These are phyloP conservation scores for Myiotriccus ornatus DNA, from an alignment of 2,797 vertebrate genomes.

Conservation along the genomic window DNA sequence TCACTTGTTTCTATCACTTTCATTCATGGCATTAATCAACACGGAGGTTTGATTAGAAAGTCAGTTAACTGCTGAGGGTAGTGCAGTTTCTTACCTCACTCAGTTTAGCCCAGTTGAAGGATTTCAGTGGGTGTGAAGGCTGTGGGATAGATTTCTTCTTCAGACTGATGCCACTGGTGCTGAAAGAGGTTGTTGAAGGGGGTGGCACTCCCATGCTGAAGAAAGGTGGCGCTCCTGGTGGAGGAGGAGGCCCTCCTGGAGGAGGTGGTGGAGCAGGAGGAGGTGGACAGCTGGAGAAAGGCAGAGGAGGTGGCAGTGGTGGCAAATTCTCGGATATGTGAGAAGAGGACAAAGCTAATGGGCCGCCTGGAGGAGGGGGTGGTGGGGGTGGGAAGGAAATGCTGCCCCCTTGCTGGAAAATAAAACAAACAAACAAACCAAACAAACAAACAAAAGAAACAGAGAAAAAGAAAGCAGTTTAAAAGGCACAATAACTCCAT, in stretches of 20 bases:
- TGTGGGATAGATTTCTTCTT: conserved; percentile 90
- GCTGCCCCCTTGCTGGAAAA: conserved; percentile 74
- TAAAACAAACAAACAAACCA: background rate
- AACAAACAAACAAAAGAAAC: conserved; percentile 1
- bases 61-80: background rate
- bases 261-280: conserved; percentile 79
- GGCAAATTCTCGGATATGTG: conserved; percentile 69
- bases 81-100: conserved; percentile 84
- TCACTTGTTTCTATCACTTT: background rate
- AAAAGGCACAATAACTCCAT: conserved; percentile 20
- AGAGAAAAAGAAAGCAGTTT: conserved; percentile 39
- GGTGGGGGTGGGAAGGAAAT: conserved; percentile 79
- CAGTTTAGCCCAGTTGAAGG: conserved; percentile 97
- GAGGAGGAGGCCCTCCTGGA: conserved; percentile 82
- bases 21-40: background rate
- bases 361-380: conserved; percentile 85
- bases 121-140: conserved; percentile 95
- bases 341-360: conserved; percentile 72
- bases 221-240: conserved; percentile 82
- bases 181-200: conserved; percentile 67
- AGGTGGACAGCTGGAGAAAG: conserved; percentile 77
- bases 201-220: conserved; percentile 65
- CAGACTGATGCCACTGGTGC: conserved; percentile 72
- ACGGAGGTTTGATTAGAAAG: background rate
- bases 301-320: conserved; percentile 85